A percentile compares a stretch with the other conserved stretches of the same genome.
phyloP scores from a whole-genome alignment of 92 coral and sea anemone species.

The Micromussa lordhowensis region DNA sequence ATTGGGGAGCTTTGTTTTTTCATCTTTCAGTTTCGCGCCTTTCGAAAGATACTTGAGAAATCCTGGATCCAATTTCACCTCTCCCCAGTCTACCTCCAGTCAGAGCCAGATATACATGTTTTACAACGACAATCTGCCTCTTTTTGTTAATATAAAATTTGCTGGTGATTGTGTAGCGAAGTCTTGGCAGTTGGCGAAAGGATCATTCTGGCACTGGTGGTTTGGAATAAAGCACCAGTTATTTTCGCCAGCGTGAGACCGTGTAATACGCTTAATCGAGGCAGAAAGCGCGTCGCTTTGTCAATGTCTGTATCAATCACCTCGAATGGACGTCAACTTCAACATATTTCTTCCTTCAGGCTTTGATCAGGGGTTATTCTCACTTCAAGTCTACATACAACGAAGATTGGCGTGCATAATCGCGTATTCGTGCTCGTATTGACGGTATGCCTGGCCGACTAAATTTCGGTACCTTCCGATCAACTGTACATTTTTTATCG shows the following conservation, averaged over 20 bases:
- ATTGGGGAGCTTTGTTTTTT: no score
- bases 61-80: conserved; percentile 14
- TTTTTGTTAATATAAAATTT: background rate
- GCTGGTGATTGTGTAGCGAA: background rate
- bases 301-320: background rate
- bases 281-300: conserved; percentile 24
- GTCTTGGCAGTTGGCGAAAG: background rate
- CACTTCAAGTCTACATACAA: background rate
- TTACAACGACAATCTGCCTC: background rate
- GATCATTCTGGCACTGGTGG: background rate
- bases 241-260: conserved; percentile 16
- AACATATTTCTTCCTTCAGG: background rate
- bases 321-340: conserved; percentile 6
- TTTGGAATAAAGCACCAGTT: conserved; percentile 15
- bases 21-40: conserved; percentile 10
- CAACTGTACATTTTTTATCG: conserved; percentile 40
- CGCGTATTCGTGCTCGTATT: background rate
- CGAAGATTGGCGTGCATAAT: background rate
- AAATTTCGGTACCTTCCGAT: conserved; percentile 13
- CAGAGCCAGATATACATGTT: background rate
- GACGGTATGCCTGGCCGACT: conserved; percentile 25
- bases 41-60: background rate
- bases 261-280: background rate
- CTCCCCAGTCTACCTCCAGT: conserved; percentile 16
- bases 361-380: conserved; percentile 1